phyloP scores from a whole-genome alignment of 2,797 vertebrate species.

The Pampus argenteus region DNA sequence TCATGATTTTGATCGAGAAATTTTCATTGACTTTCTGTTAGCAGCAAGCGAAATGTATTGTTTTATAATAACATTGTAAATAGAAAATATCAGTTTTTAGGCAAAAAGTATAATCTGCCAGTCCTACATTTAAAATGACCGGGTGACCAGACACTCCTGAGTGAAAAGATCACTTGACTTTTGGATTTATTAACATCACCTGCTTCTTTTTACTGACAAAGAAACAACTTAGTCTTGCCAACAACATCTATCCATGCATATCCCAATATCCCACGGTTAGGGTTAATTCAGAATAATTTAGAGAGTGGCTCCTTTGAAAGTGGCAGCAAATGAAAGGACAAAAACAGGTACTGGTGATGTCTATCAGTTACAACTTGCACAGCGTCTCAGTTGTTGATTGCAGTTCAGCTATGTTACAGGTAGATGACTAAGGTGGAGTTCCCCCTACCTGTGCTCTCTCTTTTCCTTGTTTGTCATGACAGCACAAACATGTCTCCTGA shows the following conservation, averaged over 20 bases:
- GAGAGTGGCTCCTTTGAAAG: neutral
- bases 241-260: neutral
- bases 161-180: conserved; percentile 9
- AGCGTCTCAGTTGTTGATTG: too few species aligned
- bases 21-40: neutral
- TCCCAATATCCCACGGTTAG: too few species aligned
- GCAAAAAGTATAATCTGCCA: neutral
- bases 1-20: conserved; percentile 19
- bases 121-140: conserved; percentile 11
- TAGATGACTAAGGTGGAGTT: too few species aligned
- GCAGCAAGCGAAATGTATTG: neutral
- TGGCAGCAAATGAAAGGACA: too few species aligned
- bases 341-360: too few species aligned
- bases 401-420: too few species aligned
- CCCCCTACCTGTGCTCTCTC: neutral
- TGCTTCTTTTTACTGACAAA: conserved; percentile 3
- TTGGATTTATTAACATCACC: neutral
- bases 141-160: neutral
- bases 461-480: neutral
- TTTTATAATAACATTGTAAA: neutral
- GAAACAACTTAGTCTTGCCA: neutral
- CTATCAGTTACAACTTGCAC: too few species aligned
- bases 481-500: neutral
- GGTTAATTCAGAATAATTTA: too few species aligned
- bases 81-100: neutral